Conservation (phyloP, 2,797 vertebrate genomes). For the Clarias platycephalus region DNA sequence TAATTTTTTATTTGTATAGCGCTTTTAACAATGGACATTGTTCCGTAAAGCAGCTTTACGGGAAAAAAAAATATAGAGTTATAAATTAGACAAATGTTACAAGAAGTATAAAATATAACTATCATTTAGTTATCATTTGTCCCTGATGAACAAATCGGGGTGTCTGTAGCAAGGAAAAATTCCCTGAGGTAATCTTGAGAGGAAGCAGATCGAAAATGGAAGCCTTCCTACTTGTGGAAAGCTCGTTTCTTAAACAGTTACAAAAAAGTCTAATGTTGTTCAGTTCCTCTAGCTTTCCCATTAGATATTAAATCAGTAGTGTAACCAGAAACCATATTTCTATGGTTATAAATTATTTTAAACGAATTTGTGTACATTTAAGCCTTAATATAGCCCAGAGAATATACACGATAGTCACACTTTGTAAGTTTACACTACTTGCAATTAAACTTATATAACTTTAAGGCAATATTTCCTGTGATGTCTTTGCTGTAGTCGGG, state of each 20-base stretch:
- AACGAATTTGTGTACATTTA: not conserved
- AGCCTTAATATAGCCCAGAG: not conserved
- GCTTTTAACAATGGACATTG: no score
- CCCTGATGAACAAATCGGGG: no score
- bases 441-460: not conserved
- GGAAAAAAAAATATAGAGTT: no score
- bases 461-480: not conserved
- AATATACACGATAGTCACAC: not conserved
- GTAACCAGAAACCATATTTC: not conserved
- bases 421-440: not conserved
- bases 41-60: no score
- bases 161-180: no score
- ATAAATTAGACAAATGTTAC: no score
- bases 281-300: not conserved
- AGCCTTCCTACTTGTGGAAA: no score
- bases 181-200: no score
- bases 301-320: not conserved
- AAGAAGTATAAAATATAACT: no score
- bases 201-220: no score
- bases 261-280: not conserved
- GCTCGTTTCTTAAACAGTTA: not conserved
- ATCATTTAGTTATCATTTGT: no score
- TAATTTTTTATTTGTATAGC: no score
- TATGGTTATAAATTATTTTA: not conserved
- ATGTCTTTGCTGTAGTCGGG: not conserved